These are phyloP conservation scores for Crocuta crocuta DNA, from an alignment of 2,113 vertebrate species.

Conservation along the genomic window DNA sequence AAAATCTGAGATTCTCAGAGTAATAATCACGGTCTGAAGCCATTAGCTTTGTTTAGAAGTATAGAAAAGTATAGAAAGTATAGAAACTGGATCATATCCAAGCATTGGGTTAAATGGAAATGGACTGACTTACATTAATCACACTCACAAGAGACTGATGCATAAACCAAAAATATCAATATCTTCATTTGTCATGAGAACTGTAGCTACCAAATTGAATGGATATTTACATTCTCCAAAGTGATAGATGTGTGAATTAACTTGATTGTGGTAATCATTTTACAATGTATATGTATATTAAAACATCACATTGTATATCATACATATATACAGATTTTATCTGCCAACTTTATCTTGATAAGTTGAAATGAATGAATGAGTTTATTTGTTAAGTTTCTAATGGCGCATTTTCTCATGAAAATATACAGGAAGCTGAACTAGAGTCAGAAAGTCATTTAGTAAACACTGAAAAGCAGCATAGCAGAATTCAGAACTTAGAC, in stretches of 20 bases:
- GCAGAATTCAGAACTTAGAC: background rate
- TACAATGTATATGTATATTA: background rate
- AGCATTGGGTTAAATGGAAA: background rate
- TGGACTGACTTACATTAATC: background rate
- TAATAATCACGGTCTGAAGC: background rate
- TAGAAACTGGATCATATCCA: background rate
- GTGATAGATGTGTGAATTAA: background rate
- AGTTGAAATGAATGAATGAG: background rate
- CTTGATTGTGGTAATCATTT: background rate
- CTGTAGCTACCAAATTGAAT: background rate
- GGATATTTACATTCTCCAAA: background rate
- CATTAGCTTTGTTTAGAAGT: background rate
- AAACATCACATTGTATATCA: background rate
- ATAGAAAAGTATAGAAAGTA: background rate
- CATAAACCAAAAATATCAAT: background rate
- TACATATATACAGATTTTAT: background rate
- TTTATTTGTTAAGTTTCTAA: background rate
- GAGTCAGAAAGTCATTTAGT: background rate
- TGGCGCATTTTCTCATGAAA: background rate
- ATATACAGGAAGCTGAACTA: background rate
- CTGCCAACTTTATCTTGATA: background rate
- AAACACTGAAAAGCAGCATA: background rate
- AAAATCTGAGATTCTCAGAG: background rate
- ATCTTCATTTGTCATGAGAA: background rate
- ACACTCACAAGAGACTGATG: background rate